Percentiles rank a stretch among this genome's conserved stretches.
These are phyloP conservation scores for Ostrea denselamellosa DNA, from an alignment of 1,140 invertebrate genomes.

Conservation along the genomic window DNA sequence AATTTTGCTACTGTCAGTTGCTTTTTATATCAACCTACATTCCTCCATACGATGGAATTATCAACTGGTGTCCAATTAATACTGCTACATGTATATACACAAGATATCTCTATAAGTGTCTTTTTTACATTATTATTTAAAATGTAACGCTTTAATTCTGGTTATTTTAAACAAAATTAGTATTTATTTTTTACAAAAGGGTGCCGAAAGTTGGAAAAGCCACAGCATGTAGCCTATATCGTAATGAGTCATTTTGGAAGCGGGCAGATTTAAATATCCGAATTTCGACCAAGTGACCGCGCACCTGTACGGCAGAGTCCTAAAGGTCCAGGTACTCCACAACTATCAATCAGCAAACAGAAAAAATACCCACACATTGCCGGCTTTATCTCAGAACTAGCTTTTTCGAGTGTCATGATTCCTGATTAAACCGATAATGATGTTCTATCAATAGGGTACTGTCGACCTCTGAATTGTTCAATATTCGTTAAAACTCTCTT, in stretches of 20 bases:
- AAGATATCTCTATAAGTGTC: background rate
- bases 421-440: constrained; percentile 4
- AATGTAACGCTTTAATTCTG: background rate
- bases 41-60: background rate
- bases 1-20: background rate
- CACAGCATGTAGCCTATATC: background rate
- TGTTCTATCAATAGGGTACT: background rate
- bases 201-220: background rate
- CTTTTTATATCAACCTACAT: background rate
- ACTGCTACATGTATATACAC: background rate
- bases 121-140: background rate
- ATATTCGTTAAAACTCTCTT: background rate
- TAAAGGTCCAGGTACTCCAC: background rate
- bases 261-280: background rate
- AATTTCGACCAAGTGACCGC: background rate
- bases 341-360: constrained; percentile 16
- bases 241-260: background rate
- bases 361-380: constrained; percentile 35
- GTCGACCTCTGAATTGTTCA: background rate
- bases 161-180: background rate
- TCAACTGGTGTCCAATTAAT: background rate
- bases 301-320: background rate
- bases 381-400: background rate
- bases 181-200: background rate
- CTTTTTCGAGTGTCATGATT: background rate